Evolutionary conservation across 2,113 vertebrate genomes (phyloP), one percentile per base, ranked within the genome.

Genomic region (Protobothrops mucrosquamatus): DNA sequence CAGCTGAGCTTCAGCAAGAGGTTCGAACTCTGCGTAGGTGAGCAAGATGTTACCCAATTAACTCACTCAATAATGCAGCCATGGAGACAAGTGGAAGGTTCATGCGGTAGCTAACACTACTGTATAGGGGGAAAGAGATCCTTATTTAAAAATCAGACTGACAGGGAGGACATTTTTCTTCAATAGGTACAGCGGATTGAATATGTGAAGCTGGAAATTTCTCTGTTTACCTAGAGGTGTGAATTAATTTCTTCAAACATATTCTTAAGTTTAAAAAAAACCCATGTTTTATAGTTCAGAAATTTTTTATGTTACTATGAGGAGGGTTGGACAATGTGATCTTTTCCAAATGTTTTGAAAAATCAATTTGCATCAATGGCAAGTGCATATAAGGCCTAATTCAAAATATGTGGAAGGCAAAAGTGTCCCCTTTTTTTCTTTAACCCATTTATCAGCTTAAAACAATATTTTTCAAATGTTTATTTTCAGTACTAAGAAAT

Each of bases 21-120:
- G 90, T 91, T 92, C 64, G 0, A 0, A 20, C 18, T 93, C 93
- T 6, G 54, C 3, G 7, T 92, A 93, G 90, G 90, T 4, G 3
- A 43, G 87, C 85, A 91, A 93, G 93, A 88, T 4, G 89, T 93
- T 94, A 97, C 97, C 97, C 96, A 98, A 98, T 98, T 98, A 98
- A 97, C 97, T 98, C 97, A 97, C 96, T 97, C 97, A 96, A 95
- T 87, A 94, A 95, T 57, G 87, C 94, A 94, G 92, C 92, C 51
- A 52, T 87, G 48, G 74, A 10, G 93, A 55, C 86, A 89, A 95
- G 94, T 0, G 3, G n/a, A 92, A 74, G n/a, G 85, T 93, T 90
- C 52, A 12, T 90, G 88, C 59, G 0, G 85, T 61, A 89, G 88
- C 91, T 90, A 92, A 94, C 88, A 90, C 88, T 90, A 51, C 46